Percentiles rank a stretch among this genome's conserved stretches.
Conservation (phyloP, 2,113 vertebrate genomes). For the Syngnathus scovelli region DNA sequence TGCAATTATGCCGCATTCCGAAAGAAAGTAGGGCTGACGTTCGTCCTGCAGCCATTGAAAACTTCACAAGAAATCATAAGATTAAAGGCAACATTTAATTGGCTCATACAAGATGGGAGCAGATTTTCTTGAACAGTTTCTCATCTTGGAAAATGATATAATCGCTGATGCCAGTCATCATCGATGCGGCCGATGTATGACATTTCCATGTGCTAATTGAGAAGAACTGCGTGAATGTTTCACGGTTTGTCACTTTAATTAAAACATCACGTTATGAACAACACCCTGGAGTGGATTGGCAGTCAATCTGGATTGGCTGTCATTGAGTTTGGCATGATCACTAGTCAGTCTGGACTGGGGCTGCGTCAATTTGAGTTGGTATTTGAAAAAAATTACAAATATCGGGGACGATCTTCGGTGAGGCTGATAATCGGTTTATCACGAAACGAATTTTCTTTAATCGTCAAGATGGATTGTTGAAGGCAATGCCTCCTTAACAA, state of each 20-base stretch:
- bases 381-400: too few species aligned
- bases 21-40: slow-evolving; percentile 44
- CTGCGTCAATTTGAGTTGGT: neutral
- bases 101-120: neutral
- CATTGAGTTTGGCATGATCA: neutral
- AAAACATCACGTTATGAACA: neutral
- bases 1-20: slow-evolving; percentile 32
- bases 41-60: slow-evolving; percentile 27
- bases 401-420: too few species aligned
- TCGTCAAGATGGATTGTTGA: too few species aligned
- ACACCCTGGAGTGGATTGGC: neutral
- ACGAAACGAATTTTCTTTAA: too few species aligned
- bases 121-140: neutral
- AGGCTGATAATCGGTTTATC: too few species aligned
- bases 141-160: neutral
- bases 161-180: neutral
- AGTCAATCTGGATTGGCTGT: neutral
- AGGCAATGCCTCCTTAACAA: too few species aligned
- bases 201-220: slow-evolving; percentile 1
- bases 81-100: slow-evolving; percentile 11
- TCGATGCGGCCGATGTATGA: slow-evolving; percentile 4
- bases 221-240: neutral
- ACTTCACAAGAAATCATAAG: neutral
- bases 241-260: neutral
- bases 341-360: neutral